phyloP scores from a whole-genome alignment of 2,797 vertebrate genomes.

The Dromococcyx pavoninus region DNA sequence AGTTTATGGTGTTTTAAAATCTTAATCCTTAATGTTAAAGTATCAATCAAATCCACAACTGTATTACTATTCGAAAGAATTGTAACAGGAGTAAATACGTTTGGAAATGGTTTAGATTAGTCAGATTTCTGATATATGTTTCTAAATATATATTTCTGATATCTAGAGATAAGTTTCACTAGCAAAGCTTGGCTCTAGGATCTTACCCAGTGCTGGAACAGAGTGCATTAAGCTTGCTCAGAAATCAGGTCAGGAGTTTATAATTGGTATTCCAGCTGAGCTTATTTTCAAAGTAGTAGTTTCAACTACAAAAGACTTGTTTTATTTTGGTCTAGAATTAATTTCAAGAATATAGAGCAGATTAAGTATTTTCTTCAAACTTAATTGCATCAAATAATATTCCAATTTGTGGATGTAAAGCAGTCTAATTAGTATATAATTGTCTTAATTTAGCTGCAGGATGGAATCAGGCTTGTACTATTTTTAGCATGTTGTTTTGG shows the following conservation, averaged over 20 bases:
- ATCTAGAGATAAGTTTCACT: neutral
- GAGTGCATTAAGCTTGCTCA: neutral
- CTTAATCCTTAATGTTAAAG: neutral
- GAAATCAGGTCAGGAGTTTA: constrained; percentile 2
- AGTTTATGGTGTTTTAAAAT: neutral
- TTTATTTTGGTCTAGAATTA: constrained; percentile 33
- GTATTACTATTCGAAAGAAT: neutral
- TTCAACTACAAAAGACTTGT: neutral
- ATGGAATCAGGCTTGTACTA: neutral
- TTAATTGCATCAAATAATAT: constrained; percentile 24
- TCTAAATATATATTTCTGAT: neutral
- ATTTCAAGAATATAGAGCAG: constrained; percentile 8
- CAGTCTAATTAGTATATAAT: constrained; percentile 19
- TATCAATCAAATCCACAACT: neutral
- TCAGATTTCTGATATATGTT: neutral
- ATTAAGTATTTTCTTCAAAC: constrained; percentile 28
- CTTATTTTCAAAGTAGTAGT: constrained; percentile 8
- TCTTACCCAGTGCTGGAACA: neutral
- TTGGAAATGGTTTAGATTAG: neutral
- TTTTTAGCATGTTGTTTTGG: constrained; percentile 3
- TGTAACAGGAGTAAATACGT: neutral
- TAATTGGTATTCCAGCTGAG: neutral
- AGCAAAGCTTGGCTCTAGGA: neutral
- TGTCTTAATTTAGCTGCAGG: constrained; percentile 29
- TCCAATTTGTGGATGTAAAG: constrained; percentile 32